Percentiles rank a stretch among this genome's conserved stretches.
Evolutionary conservation across 1,140 invertebrate genomes (phyloP).

Genomic region (Pseudomyrmex pallidus): DNA sequence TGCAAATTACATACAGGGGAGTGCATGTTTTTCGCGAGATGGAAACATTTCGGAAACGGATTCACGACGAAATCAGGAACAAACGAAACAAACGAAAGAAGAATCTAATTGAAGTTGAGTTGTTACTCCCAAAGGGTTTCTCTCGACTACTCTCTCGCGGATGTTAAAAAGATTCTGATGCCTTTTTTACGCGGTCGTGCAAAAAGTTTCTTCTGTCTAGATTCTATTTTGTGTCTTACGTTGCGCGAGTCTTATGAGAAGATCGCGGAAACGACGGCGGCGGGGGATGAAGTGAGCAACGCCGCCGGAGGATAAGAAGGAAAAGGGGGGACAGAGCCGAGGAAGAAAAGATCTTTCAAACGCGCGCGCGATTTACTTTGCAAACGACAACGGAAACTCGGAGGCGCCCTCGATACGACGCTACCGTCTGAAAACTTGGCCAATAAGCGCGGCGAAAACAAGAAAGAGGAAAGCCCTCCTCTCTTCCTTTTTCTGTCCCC

Average conservation of each 20-base stretch:
- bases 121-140: neutral
- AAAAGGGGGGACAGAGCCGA: neutral
- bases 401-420: constrained; percentile 74
- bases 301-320: neutral
- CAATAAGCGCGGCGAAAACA: constrained; percentile 77
- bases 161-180: neutral
- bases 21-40: too few relatives aligned
- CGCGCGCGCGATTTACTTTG: constrained; percentile 73
- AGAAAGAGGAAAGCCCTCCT: constrained; percentile 69
- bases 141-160: constrained; percentile 4
- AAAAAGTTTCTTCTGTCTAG: constrained; percentile 40
- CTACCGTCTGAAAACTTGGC: constrained; percentile 78
- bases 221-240: constrained; percentile 32
- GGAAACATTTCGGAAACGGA: neutral
- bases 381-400: constrained; percentile 74
- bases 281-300: constrained; percentile 17
- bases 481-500: too few relatives aligned
- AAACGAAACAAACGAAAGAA: neutral
- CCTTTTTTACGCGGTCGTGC: constrained; percentile 17
- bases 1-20: too few relatives aligned
- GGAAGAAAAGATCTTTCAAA: constrained; percentile 42
- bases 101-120: constrained; percentile 13
- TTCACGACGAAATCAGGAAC: neutral
- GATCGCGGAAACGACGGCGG: constrained; percentile 35
- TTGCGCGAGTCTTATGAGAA: constrained; percentile 54